A percentile compares a stretch with the other conserved stretches of the same genome.
phyloP scores from a whole-genome alignment of 2,113 vertebrate genomes.

The Porphyrio hochstetteri region DNA sequence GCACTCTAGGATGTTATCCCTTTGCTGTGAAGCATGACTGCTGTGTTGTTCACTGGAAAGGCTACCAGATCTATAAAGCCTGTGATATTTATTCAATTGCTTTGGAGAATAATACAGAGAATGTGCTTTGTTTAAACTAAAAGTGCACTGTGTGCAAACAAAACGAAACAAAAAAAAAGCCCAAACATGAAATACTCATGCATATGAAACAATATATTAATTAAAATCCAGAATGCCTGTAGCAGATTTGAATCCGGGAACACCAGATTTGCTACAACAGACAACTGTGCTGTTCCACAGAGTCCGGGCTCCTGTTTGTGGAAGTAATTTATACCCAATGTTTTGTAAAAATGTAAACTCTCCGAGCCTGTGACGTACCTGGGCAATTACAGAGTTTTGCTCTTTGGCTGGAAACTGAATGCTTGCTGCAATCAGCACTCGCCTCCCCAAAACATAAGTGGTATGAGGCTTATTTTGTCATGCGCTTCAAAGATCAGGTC shows the following conservation, averaged over 20 bases:
- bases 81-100: slow-evolving; percentile 36
- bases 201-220: slow-evolving; percentile 57
- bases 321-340: background rate
- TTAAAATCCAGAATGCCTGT: slow-evolving; percentile 50
- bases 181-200: background rate
- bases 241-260: slow-evolving; percentile 13
- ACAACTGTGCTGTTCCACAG: background rate
- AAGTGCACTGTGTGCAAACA: background rate
- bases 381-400: background rate
- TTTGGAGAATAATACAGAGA: slow-evolving; percentile 13
- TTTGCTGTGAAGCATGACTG: slow-evolving; percentile 63
- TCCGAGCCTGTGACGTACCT: background rate
- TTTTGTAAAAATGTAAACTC: background rate
- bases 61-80: slow-evolving; percentile 23
- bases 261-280: slow-evolving; percentile 21
- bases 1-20: slow-evolving; percentile 49
- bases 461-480: background rate
- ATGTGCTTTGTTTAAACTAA: background rate
- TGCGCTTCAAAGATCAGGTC: background rate
- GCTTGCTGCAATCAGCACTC: background rate
- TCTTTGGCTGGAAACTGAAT: background rate
- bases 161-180: background rate
- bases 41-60: slow-evolving; percentile 7
- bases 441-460: background rate
- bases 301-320: background rate